Percentiles rank a stretch among this genome's conserved stretches.
Evolutionary conservation across 2,113 vertebrate genomes (phyloP).

Genomic region (Chunga burmeisteri): DNA sequence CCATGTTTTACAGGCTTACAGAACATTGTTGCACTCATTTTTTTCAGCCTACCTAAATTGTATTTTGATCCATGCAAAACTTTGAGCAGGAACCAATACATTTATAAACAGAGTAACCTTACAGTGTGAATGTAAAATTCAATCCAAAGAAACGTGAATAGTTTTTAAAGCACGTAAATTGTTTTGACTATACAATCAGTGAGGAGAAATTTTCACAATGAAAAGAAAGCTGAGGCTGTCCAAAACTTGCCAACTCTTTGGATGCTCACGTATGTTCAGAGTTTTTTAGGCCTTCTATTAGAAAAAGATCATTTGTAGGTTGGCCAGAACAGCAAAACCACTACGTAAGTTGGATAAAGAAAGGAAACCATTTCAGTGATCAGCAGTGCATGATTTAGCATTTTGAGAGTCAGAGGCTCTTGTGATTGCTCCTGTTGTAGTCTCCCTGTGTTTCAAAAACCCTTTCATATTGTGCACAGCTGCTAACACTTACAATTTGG

Average conservation of each 20-base stretch:
- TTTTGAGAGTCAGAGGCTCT: slow-evolving; percentile 55
- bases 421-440: slow-evolving; percentile 46
- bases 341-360: slow-evolving; percentile 21
- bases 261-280: slow-evolving; percentile 1
- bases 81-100: not conserved
- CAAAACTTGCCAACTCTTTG: not conserved
- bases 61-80: not conserved
- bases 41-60: not conserved
- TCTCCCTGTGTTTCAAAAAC: not conserved
- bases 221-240: not conserved
- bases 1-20: not conserved
- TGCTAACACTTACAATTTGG: slow-evolving; percentile 57
- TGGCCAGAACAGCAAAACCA: slow-evolving; percentile 49
- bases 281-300: slow-evolving; percentile 47
- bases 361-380: slow-evolving; percentile 43
- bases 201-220: not conserved
- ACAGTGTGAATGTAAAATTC: not conserved
- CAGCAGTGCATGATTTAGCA: slow-evolving; percentile 52
- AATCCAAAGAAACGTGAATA: not conserved
- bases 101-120: not conserved
- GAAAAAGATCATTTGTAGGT: slow-evolving; percentile 50
- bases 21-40: not conserved
- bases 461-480: slow-evolving; percentile 60
- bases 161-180: not conserved
- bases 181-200: not conserved